Evolutionary conservation across 2,797 vertebrate species (phyloP).

Genomic region (Sebastes itinus): DNA sequence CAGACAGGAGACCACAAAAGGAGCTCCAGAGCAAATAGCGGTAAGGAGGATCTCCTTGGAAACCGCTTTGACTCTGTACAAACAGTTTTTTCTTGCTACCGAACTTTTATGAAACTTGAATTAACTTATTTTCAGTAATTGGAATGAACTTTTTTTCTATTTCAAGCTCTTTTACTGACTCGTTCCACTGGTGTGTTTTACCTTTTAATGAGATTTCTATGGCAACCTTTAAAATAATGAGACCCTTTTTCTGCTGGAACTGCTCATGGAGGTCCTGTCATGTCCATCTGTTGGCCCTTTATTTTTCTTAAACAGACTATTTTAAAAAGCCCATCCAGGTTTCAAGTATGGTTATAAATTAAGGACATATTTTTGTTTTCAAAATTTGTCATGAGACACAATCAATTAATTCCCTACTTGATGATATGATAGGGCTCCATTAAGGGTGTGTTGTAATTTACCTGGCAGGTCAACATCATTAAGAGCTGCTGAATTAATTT

Average conservation of each 20-base stretch:
- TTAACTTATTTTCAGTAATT: slow-evolving; percentile 41
- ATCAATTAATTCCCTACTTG: background rate
- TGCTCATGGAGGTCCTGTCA: slow-evolving; percentile 3
- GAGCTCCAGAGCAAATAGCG: slow-evolving; percentile 12
- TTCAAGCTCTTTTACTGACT: slow-evolving; percentile 24
- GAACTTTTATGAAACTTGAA: slow-evolving; percentile 51
- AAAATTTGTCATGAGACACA: background rate
- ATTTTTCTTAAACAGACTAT: background rate
- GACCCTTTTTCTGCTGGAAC: slow-evolving; percentile 1
- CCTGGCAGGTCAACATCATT: background rate
- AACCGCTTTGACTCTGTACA: slow-evolving; percentile 6
- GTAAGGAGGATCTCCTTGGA: slow-evolving; percentile 9
- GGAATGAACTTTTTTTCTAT: slow-evolving; percentile 47
- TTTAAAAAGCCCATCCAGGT: background rate
- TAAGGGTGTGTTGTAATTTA: slow-evolving; percentile 1
- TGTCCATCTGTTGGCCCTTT: background rate
- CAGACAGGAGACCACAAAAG: slow-evolving; percentile 25
- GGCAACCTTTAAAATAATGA: slow-evolving; percentile 38
- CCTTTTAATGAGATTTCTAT: slow-evolving; percentile 52
- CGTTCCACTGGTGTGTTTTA: slow-evolving; percentile 25
- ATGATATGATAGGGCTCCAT: slow-evolving; percentile 1
- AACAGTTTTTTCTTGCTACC: slow-evolving; percentile 12
- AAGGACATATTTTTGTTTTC: background rate
- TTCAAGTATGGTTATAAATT: background rate
- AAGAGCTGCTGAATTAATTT: slow-evolving; percentile 10